Percentiles rank a stretch among this genome's conserved stretches.
Evolutionary conservation across 2,113 vertebrate species (phyloP).

Genomic region (Cyphomyrus plagiostoma): DNA sequence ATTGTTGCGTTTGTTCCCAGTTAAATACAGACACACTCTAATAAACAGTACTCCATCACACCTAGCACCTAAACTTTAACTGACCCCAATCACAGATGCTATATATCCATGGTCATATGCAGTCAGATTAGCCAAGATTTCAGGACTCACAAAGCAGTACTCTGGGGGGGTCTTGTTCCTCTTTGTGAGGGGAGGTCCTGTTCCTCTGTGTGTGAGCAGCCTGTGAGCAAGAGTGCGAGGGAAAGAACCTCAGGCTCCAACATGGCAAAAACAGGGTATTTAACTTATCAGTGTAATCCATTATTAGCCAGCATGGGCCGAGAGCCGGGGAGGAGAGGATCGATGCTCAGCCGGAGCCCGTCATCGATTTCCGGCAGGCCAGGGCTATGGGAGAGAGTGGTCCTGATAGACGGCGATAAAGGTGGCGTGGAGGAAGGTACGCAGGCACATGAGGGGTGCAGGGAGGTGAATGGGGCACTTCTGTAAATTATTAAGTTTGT

Average conservation of each 20-base stretch:
- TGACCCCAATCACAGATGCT: neutral
- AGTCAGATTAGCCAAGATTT: neutral
- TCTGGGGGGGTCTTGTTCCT: neutral
- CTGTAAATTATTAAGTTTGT: slow-evolving; percentile 18
- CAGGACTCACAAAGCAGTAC: neutral
- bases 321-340: slow-evolving; percentile 41
- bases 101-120: neutral
- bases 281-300: slow-evolving; percentile 48
- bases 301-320: slow-evolving; percentile 39
- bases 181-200: neutral
- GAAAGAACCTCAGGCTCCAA: slow-evolving; percentile 20
- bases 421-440: slow-evolving; percentile 22
- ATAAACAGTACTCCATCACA: neutral
- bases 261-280: slow-evolving; percentile 35
- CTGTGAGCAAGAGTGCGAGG: neutral
- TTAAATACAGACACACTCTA: neutral
- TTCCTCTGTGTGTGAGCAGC: neutral
- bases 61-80: neutral
- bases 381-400: slow-evolving; percentile 27
- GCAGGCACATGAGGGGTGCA: neutral
- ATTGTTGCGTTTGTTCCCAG: neutral
- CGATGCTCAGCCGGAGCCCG: slow-evolving; percentile 39
- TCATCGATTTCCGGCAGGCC: slow-evolving; percentile 40
- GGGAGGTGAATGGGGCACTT: neutral
- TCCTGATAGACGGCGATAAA: slow-evolving; percentile 38